Base-by-base conservation (phyloP, 2,888 invertebrate species). In the Aphodius granarius region DNA sequence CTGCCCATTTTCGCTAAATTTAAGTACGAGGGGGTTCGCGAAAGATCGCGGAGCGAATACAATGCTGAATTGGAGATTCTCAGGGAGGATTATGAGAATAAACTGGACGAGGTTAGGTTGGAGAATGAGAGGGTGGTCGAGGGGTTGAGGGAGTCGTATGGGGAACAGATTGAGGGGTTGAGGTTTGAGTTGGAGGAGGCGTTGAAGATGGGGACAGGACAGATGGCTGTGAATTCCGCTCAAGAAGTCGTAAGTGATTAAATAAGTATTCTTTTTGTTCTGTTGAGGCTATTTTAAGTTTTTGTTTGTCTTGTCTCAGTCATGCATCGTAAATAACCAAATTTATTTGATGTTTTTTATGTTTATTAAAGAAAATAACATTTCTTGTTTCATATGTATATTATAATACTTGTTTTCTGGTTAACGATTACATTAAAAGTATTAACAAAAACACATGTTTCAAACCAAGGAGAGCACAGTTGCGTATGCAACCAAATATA, bases 131-230 rank as follows among this genome's bases (percentile, higher is more conserved):
- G 88, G 43, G 85, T 86, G 0, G 79, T 90, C 5, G 85, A 85
- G 0, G 81, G 84, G 0, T 76, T 91, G 5, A 91, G 91, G 75
- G 88, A 88, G 77, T 83, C 86, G 63, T 84, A 90, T 85, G 86
- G 88, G 6, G 86, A 88, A 3, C 87, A 87, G 78, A 89, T 93
- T 73, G 87, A 86, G 0, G 87, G 88, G 22, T 83, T 92, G 15
- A 91, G 91, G 80, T 87, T 88, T 0, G 89, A 90, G 83, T 86
- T 90, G 21, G 89, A 89, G 75, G 82, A 81, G 74, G 79, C 80
- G 5, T 78, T 81, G 64, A 81, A 78, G 68, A 73, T 80, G 73
- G 81, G 80, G 77, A 88, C 87, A 0, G 81, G 87, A 0, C 87
- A 76, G 82, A 86, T 88, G 0, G 88, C 89, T 77, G 84, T 86